These are phyloP conservation scores for Rhagonycha fulva DNA, from an alignment of 2,888 invertebrate species.

Conservation along the genomic window DNA sequence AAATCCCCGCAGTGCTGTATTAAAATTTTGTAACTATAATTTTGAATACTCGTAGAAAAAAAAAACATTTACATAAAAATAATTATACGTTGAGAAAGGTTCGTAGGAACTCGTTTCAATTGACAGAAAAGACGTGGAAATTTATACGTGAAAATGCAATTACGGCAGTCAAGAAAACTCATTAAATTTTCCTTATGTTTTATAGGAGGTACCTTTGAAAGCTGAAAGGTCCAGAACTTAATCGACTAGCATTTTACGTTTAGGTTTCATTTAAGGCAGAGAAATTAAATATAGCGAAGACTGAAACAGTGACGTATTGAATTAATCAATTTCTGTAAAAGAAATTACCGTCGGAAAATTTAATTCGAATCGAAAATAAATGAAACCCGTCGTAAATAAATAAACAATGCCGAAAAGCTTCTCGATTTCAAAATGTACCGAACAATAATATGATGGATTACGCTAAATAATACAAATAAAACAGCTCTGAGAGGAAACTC, in stretches of 20 bases:
- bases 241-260: neutral
- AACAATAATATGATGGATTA: neutral
- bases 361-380: neutral
- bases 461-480: neutral
- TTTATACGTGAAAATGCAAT: slow-evolving; percentile 4
- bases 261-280: neutral
- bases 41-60: too few species aligned
- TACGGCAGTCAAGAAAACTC: slow-evolving; percentile 19
- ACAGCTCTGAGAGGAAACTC: neutral
- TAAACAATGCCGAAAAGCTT: neutral
- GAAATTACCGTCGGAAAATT: neutral
- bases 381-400: neutral
- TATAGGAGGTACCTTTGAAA: slow-evolving; percentile 3
- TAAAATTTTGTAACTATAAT: too few species aligned
- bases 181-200: slow-evolving; percentile 16
- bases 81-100: neutral
- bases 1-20: too few species aligned
- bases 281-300: neutral
- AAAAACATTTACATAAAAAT: neutral
- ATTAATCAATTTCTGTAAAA: neutral
- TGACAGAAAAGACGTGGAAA: neutral
- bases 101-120: neutral
- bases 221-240: neutral
- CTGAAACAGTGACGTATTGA: neutral
- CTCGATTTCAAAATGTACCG: neutral